Conservation (phyloP, 2,797 vertebrate species). For the Chloroceryle inda region DNA sequence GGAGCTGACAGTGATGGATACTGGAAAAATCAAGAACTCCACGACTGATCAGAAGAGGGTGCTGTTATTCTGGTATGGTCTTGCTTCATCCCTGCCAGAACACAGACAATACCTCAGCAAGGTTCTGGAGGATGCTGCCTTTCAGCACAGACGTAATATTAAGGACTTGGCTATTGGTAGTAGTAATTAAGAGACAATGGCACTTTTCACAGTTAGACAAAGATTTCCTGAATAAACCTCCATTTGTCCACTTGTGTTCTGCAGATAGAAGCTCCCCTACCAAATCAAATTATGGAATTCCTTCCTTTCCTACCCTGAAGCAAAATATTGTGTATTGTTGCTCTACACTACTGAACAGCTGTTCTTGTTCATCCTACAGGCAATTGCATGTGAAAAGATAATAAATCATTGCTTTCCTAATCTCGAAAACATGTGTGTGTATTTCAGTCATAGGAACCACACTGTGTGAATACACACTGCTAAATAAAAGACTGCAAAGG, state of each 20-base stretch:
- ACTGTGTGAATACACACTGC: neutral
- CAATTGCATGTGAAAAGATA: slow-evolving; percentile 60
- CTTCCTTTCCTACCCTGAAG: slow-evolving; percentile 44
- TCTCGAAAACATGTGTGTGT: neutral
- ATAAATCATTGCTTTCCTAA: slow-evolving; percentile 60
- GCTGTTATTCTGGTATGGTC: slow-evolving; percentile 51
- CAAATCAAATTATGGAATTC: slow-evolving; percentile 55
- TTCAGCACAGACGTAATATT: slow-evolving; percentile 35
- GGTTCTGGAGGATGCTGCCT: neutral
- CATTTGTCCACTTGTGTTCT: slow-evolving; percentile 28
- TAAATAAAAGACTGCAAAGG: slow-evolving; percentile 4
- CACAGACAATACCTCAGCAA: neutral
- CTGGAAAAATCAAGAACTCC: neutral
- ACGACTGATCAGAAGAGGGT: slow-evolving; percentile 48
- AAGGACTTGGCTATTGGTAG: neutral
- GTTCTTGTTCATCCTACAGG: slow-evolving; percentile 63
- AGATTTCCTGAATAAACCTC: slow-evolving; percentile 48
- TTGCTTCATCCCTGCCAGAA: neutral
- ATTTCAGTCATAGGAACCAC: neutral
- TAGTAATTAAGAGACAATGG: slow-evolving; percentile 51
- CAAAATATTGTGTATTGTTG: slow-evolving; percentile 38
- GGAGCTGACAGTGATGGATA: slow-evolving; percentile 8
- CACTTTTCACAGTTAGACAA: slow-evolving; percentile 39
- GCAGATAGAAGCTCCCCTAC: slow-evolving; percentile 11
- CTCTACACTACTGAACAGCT: slow-evolving; percentile 55